Conservation (phyloP, 2,888 invertebrate species). For the Liodrosophila aerea region DNA sequence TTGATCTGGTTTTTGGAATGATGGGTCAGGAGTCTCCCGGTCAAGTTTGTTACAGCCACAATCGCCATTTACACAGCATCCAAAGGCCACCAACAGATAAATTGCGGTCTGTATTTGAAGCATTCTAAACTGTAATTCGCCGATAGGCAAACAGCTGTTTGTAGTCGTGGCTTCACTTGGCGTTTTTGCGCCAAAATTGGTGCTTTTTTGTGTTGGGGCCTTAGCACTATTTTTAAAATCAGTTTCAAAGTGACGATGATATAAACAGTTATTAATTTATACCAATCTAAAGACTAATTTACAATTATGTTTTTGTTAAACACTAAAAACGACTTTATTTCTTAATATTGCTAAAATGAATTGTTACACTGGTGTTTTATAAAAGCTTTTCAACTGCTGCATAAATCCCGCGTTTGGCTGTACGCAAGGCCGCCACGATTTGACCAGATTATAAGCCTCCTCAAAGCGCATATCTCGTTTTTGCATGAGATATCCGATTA, state of each 20-base stretch:
- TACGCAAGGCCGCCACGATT: conserved; percentile 86
- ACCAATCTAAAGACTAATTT: too few species aligned
- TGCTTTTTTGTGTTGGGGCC: too few species aligned
- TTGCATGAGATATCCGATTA: conserved; percentile 91
- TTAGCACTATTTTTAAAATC: too few species aligned
- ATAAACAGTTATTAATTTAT: too few species aligned
- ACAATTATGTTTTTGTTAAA: too few species aligned
- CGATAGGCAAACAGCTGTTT: too few species aligned
- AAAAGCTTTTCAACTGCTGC: conserved; percentile 83
- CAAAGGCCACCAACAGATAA: conserved; percentile 19
- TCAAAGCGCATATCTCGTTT: conserved; percentile 84
- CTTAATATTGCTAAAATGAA: conserved; percentile 1
- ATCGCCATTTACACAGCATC: conserved; percentile 33
- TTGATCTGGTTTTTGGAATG: conserved; percentile 19
- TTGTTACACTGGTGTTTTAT: conserved; percentile 11
- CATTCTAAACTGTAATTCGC: too few species aligned
- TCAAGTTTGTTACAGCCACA: conserved; percentile 79
- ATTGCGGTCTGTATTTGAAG: conserved; percentile 5
- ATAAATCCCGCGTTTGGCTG: conserved; percentile 92
- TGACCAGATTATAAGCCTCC: conserved; percentile 87
- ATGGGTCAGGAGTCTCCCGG: conserved; percentile 27
- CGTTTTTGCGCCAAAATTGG: too few species aligned
- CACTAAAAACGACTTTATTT: too few species aligned
- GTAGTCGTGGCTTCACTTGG: too few species aligned
- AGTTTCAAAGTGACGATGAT: too few species aligned